A percentile compares a stretch with the other conserved stretches of the same genome.
Evolutionary conservation across 2,113 vertebrate species (phyloP).

Genomic region (Brachyhypopomus gauderio): DNA sequence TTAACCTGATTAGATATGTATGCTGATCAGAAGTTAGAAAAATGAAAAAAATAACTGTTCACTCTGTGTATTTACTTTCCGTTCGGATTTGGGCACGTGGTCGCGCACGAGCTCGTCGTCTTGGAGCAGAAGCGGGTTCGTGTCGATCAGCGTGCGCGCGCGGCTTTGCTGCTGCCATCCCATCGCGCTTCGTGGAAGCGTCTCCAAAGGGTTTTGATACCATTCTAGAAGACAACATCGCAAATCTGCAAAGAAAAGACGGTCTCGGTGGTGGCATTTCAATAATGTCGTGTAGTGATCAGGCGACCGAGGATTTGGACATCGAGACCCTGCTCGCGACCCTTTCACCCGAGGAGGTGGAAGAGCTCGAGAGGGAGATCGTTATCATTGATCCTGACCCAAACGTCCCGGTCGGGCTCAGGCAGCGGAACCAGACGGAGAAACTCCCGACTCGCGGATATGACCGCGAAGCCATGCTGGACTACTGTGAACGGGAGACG

Average conservation of each 20-base stretch:
- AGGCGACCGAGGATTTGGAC: conserved; percentile 83
- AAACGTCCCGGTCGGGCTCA: conserved; percentile 70
- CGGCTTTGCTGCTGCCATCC: background rate
- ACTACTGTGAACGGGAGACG: conserved; percentile 75
- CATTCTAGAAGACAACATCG: background rate
- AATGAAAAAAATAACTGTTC: too few species aligned
- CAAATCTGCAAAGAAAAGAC: too few species aligned
- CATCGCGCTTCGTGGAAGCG: too few species aligned
- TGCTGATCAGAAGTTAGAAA: too few species aligned
- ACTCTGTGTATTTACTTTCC: background rate
- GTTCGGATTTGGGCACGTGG: background rate
- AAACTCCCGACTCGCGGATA: conserved; percentile 66
- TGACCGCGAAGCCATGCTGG: conserved; percentile 68
- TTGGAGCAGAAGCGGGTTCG: background rate
- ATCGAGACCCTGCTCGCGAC: conserved; percentile 82
- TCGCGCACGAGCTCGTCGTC: background rate
- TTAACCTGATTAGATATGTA: too few species aligned
- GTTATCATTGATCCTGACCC: conserved; percentile 78
- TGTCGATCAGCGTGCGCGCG: background rate
- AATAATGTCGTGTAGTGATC: conserved; percentile 75
- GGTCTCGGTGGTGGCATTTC: too few species aligned
- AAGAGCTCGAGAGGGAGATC: conserved; percentile 84
- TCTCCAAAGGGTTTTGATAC: too few species aligned
- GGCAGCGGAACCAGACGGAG: conserved; percentile 73
- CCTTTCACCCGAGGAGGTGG: conserved; percentile 85